These are phyloP conservation scores for Cettia cetti DNA, from an alignment of 2,113 vertebrate species.

Conservation along the genomic window DNA sequence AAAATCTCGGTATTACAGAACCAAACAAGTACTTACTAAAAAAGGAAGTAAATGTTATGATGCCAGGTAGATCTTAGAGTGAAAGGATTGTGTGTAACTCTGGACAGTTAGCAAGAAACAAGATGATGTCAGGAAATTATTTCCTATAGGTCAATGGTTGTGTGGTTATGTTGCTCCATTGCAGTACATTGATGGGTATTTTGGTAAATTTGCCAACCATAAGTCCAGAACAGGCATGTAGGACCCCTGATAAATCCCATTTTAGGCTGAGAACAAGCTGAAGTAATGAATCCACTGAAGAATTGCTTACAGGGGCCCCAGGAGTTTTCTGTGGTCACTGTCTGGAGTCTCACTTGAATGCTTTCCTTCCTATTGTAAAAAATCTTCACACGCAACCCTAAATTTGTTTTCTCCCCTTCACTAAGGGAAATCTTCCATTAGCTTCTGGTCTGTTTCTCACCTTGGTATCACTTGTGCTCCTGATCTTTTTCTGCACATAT, in stretches of 20 bases:
- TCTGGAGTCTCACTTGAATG: neutral
- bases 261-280: neutral
- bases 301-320: accelerated
- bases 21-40: neutral
- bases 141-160: neutral
- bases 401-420: neutral
- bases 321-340: neutral
- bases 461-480: neutral
- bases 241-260: neutral
- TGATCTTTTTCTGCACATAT: neutral
- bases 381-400: neutral
- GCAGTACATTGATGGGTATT: neutral
- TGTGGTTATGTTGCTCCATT: neutral
- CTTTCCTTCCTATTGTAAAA: neutral
- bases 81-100: neutral
- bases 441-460: neutral
- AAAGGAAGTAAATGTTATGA: neutral
- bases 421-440: neutral
- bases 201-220: neutral
- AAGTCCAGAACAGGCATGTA: neutral
- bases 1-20: slow-evolving; percentile 19
- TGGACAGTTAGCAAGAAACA: neutral
- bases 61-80: neutral
- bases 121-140: neutral
- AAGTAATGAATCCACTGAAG: neutral